A percentile compares a stretch with the other conserved stretches of the same genome.
Evolutionary conservation across 2,888 invertebrate species (phyloP).

Genomic region (Dolichopus griseipennis): DNA sequence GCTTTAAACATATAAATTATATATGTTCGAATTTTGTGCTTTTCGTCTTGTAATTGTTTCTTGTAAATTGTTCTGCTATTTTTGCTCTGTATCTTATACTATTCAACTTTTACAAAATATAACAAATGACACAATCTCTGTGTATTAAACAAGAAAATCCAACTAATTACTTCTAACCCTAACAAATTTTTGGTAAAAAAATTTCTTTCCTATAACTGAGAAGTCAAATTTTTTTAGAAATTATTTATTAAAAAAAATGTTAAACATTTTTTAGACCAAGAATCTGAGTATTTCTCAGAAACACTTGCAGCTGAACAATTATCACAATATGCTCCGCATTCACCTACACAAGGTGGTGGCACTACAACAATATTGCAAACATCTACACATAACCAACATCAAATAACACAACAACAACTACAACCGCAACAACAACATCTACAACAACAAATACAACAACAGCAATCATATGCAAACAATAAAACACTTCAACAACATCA

Average conservation of each 20-base stretch:
- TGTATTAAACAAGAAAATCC: no score
- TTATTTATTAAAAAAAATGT: background rate
- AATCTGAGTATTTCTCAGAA: slow-evolving; percentile 45
- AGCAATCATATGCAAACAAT: slow-evolving; percentile 25
- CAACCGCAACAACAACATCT: slow-evolving; percentile 27
- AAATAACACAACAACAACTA: slow-evolving; percentile 27
- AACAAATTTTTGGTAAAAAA: no score
- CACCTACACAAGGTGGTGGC: slow-evolving; percentile 25
- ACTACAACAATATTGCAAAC: slow-evolving; percentile 26
- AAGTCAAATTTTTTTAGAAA: background rate
- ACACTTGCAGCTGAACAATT: slow-evolving; percentile 45
- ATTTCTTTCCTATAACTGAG: background rate
- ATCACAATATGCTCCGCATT: slow-evolving; percentile 40
- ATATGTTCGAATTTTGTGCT: no score
- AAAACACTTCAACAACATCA: slow-evolving; percentile 29
- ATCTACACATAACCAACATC: slow-evolving; percentile 25
- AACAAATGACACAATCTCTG: no score
- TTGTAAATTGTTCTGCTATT: no score
- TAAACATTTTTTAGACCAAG: slow-evolving; percentile 28
- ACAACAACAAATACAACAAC: slow-evolving; percentile 25
- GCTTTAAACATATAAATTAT: no score
- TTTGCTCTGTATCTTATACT: no score
- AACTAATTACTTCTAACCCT: no score
- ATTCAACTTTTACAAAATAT: no score
- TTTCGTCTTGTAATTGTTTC: no score